These are phyloP conservation scores for Dynastes tityus DNA, from an alignment of 2,888 invertebrate genomes.

Conservation along the genomic window DNA sequence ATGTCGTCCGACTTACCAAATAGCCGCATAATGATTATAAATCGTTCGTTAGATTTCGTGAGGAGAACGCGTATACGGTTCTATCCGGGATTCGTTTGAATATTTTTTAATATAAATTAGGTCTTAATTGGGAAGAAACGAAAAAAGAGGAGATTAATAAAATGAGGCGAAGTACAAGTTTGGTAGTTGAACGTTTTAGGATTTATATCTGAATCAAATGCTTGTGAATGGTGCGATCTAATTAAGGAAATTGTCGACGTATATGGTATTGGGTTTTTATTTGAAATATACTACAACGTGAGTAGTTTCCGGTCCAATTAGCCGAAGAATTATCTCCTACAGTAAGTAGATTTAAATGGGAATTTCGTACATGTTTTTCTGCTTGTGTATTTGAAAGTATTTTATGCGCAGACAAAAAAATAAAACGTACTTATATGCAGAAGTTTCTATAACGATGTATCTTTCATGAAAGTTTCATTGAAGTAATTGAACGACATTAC, in stretches of 20 bases:
- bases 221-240: neutral
- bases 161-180: neutral
- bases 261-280: neutral
- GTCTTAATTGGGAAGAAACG: slow-evolving; percentile 21
- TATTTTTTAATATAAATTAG: slow-evolving; percentile 27
- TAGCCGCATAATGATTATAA: slow-evolving; percentile 42
- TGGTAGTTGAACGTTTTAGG: neutral
- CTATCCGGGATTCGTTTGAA: neutral
- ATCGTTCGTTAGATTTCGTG: slow-evolving; percentile 25
- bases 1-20: slow-evolving; percentile 23
- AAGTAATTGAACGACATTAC: too few relatives aligned
- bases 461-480: too few relatives aligned
- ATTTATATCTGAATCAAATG: slow-evolving; percentile 5
- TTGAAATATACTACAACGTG: too few relatives aligned
- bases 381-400: too few relatives aligned
- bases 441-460: too few relatives aligned
- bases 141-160: neutral
- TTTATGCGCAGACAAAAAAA: too few relatives aligned
- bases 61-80: neutral
- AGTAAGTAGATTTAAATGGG: too few relatives aligned
- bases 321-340: too few relatives aligned
- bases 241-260: neutral
- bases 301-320: too few relatives aligned
- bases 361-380: too few relatives aligned
- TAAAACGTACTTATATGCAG: too few relatives aligned